Evolutionary conservation across 2,888 invertebrate genomes (phyloP), one percentile per base, ranked within the genome.

Genomic region (Chromoteleia sp.): DNA sequence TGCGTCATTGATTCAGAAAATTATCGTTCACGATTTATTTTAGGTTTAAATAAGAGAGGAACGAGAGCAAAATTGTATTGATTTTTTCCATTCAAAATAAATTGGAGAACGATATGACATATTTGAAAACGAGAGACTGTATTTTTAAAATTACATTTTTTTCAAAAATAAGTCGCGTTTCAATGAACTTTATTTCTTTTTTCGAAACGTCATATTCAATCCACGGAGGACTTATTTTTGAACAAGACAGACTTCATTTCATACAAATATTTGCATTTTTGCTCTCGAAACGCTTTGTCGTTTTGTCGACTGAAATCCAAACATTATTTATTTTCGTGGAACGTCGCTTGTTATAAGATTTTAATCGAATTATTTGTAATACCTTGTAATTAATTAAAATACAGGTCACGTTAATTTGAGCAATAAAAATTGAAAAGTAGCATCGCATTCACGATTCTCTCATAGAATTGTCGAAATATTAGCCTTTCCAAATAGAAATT

Each of bases 221-320:
- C 17, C 8, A 17, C 15, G 1, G 17, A 43, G 41, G 17, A 43
- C 17, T 43, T 43, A 43, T 43, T 43, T 43, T 43, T 43, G 41
- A 17, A 17, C 41, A 43, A 43, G 6, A 17, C 41, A 10, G 41
- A 43, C 17, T 43, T 43, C 41, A 17, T 43, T 43, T 15, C 17
- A 17, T 17, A 43, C 41, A 43, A 43, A 17, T 43, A 17, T 43
- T 43, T 15, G 41, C 41, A 15, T 15, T 43, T 43, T 43, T 43
- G 41, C 41, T 43, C 41, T 8, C 41, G 15, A 43, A 43, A 43
- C 17, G 39, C n/a, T 5, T 33, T 33, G 39, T 33, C 33, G 10
- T 33, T 33, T 33, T 25, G 33, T 33, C 10, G 33, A 33, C 7
- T 8, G 33, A 33, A 33, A 8, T 33, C 33, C 6, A 33, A 33